A percentile compares a stretch with the other conserved stretches of the same genome.
phyloP scores from a whole-genome alignment of 1,140 invertebrate genomes.

The Ips nitidus region DNA sequence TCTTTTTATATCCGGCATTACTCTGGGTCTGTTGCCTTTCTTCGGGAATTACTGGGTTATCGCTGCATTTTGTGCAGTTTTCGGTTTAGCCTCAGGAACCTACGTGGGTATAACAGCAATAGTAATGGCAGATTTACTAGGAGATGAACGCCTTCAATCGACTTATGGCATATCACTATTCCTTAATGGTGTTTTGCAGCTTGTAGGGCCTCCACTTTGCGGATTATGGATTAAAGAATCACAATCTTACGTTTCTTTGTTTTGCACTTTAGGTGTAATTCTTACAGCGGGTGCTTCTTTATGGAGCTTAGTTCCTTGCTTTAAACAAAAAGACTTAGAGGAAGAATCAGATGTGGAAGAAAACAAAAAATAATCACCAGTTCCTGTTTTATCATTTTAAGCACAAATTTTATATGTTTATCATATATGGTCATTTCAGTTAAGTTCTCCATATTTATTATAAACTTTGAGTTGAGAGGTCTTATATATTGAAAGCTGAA shows the following conservation, averaged over 20 bases:
- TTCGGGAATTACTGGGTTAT: conserved; percentile 60
- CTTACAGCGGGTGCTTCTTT: conserved; percentile 71
- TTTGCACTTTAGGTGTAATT: conserved; percentile 70
- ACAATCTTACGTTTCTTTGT: conserved; percentile 67
- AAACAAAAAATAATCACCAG: background rate
- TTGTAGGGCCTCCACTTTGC: conserved; percentile 78
- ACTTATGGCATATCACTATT: conserved; percentile 84
- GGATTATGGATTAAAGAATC: conserved; percentile 67
- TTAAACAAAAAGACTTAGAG: conserved; percentile 52
- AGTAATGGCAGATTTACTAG: conserved; percentile 83
- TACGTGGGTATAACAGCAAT: conserved; percentile 83
- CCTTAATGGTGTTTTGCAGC: conserved; percentile 77
- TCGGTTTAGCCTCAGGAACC: conserved; percentile 80
- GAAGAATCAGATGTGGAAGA: conserved; percentile 13
- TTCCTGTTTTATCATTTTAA: background rate
- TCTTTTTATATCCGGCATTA: conserved; percentile 72
- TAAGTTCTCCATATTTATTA: too few species aligned
- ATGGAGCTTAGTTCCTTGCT: conserved; percentile 74
- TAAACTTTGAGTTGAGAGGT: too few species aligned
- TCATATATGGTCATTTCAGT: too few species aligned
- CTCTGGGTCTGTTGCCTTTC: conserved; percentile 68
- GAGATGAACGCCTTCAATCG: conserved; percentile 77
- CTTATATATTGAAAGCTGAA: too few species aligned
- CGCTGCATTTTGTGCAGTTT: conserved; percentile 69
- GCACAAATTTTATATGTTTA: too few species aligned